phyloP scores from a whole-genome alignment of 2,113 vertebrate genomes.

The Cacatua alba region DNA sequence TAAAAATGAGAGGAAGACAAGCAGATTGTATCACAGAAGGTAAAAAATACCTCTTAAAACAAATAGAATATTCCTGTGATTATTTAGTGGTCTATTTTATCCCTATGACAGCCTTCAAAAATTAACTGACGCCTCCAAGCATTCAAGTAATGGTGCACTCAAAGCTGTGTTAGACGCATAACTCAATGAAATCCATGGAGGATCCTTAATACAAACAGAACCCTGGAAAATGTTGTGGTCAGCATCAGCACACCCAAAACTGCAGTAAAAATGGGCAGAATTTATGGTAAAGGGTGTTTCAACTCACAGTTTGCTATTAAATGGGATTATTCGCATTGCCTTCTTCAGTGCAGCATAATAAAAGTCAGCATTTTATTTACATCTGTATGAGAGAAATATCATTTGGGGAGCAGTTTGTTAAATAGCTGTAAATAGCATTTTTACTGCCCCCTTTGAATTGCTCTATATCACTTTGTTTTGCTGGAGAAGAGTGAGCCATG shows the following conservation, averaged over 20 bases:
- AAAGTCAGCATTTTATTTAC: constrained; percentile 66
- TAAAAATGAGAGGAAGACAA: background rate
- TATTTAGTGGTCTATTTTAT: constrained; percentile 25
- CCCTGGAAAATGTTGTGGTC: constrained; percentile 41
- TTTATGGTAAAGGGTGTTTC: constrained; percentile 31
- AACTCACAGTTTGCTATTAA: constrained; percentile 32
- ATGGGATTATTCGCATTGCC: background rate
- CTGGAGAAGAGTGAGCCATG: background rate
- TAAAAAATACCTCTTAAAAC: background rate
- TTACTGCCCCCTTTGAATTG: background rate
- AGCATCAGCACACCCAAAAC: background rate
- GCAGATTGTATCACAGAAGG: background rate
- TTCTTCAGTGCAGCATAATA: constrained; percentile 27
- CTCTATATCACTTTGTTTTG: constrained; percentile 24
- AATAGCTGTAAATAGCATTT: constrained; percentile 34
- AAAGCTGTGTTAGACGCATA: background rate
- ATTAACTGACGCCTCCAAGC: constrained; percentile 25
- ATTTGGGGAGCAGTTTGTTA: constrained; percentile 57
- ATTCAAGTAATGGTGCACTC: background rate
- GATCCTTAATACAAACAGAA: constrained; percentile 33
- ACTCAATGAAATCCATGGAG: background rate
- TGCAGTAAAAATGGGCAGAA: constrained; percentile 35
- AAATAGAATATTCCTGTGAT: background rate
- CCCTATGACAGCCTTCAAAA: background rate
- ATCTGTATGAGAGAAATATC: constrained; percentile 15